Evolutionary conservation across 2,888 invertebrate genomes (phyloP).

Genomic region (Unio delphinus): DNA sequence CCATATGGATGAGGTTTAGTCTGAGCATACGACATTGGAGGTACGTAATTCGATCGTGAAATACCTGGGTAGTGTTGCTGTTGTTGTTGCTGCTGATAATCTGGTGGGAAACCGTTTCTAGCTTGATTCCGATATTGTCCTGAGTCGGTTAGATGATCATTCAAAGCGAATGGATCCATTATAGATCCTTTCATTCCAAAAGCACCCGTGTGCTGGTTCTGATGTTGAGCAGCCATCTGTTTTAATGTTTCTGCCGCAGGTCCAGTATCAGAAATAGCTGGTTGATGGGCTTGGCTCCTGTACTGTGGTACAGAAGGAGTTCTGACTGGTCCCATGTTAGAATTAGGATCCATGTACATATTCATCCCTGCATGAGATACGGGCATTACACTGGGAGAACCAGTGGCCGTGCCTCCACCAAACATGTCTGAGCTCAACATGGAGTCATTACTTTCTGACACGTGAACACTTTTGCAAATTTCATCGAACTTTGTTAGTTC

Average conservation of each 20-base stretch:
- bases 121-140: slow-evolving; percentile 17
- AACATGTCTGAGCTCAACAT: slow-evolving; percentile 26
- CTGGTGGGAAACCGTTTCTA: slow-evolving; percentile 28
- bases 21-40: slow-evolving; percentile 20
- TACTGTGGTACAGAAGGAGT: slow-evolving; percentile 33
- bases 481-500: slow-evolving; percentile 60
- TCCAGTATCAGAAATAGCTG: slow-evolving; percentile 74
- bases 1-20: slow-evolving; percentile 49
- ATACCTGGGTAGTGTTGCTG: slow-evolving; percentile 16
- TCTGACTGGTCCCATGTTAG: slow-evolving; percentile 38
- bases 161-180: slow-evolving; percentile 30
- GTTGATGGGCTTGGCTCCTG: slow-evolving; percentile 15
- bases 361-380: slow-evolving; percentile 20
- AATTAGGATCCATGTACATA: slow-evolving; percentile 36
- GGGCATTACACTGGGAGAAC: slow-evolving; percentile 31
- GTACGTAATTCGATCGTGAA: too few species aligned
- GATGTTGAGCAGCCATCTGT: slow-evolving; percentile 97
- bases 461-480: slow-evolving; percentile 50
- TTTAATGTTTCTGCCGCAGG: slow-evolving; percentile 95
- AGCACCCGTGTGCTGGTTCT: slow-evolving; percentile 76
- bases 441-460: slow-evolving; percentile 47
- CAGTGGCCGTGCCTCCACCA: slow-evolving; percentile 26
- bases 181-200: slow-evolving; percentile 55
- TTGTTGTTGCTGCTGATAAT: slow-evolving; percentile 14
- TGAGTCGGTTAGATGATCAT: slow-evolving; percentile 28